phyloP scores from a whole-genome alignment of 2,797 vertebrate species.

The Capromys pilorides region DNA sequence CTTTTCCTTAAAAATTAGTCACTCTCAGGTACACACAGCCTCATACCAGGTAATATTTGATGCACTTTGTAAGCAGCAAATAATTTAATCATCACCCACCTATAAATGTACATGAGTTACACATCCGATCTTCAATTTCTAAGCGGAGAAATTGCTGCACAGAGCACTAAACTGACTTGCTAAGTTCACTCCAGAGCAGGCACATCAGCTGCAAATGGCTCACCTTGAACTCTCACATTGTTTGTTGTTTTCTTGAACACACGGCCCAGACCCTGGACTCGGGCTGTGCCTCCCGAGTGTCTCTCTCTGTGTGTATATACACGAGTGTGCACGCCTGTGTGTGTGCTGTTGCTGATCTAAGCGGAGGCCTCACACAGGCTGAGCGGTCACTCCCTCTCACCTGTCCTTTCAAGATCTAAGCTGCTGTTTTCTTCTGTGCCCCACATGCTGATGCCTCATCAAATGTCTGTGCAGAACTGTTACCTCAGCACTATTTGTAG shows the following conservation, averaged over 20 bases:
- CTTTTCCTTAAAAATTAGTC: background rate
- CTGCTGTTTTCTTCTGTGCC: background rate
- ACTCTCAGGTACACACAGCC: background rate
- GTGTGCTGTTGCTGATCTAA: background rate
- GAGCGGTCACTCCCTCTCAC: background rate
- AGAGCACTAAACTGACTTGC: background rate
- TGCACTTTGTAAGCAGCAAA: background rate
- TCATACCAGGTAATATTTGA: background rate
- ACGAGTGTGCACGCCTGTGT: accelerated
- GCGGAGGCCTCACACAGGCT: background rate
- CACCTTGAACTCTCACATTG: background rate
- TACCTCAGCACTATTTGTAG: background rate
- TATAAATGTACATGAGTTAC: background rate
- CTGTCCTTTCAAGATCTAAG: background rate
- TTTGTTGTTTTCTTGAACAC: background rate
- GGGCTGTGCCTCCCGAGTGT: background rate
- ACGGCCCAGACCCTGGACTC: background rate
- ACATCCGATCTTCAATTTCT: background rate
- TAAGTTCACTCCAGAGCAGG: background rate
- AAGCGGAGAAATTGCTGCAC: background rate
- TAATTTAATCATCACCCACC: background rate
- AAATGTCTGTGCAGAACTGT: background rate
- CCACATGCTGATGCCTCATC: constrained; percentile 30
- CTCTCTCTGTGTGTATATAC: background rate
- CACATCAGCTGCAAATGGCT: background rate